A percentile compares a stretch with the other conserved stretches of the same genome.
phyloP scores from a whole-genome alignment of 2,888 invertebrate species.

The Meiosimyza decipiens region DNA sequence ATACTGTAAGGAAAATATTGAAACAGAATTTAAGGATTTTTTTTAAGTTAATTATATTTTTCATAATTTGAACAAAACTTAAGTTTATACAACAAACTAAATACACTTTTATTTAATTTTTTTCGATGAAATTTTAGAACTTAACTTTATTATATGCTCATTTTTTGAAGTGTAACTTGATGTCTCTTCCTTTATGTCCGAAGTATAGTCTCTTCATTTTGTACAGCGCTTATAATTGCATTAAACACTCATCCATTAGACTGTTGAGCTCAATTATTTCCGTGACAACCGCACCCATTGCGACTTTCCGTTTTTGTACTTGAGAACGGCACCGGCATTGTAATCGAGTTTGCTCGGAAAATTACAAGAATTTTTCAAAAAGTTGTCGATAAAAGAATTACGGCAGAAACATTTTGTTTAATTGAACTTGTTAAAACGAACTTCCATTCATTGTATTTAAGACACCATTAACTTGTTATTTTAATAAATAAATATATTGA shows the following conservation, averaged over 20 bases:
- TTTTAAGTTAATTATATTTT: no score
- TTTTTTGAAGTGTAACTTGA: neutral
- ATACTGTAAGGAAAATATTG: neutral
- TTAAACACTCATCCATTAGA: constrained; percentile 53
- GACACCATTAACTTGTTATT: no score
- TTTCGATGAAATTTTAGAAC: no score
- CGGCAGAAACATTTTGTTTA: neutral
- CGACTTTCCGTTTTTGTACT: neutral
- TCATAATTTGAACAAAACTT: no score
- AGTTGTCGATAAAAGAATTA: constrained; percentile 26
- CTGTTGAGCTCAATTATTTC: constrained; percentile 52
- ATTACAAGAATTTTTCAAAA: neutral
- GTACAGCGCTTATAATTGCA: constrained; percentile 45
- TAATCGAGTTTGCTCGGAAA: constrained; percentile 18
- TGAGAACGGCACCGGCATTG: neutral
- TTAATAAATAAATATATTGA: no score
- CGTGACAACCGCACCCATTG: constrained; percentile 38
- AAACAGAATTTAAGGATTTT: neutral
- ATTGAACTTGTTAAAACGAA: neutral
- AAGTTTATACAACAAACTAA: no score
- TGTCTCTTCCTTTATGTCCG: neutral
- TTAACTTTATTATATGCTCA: no score
- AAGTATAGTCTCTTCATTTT: constrained; percentile 7
- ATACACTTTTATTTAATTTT: no score
- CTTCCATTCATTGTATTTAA: neutral